phyloP scores from a whole-genome alignment of 2,113 vertebrate species.

The Oplegnathus fasciatus region DNA sequence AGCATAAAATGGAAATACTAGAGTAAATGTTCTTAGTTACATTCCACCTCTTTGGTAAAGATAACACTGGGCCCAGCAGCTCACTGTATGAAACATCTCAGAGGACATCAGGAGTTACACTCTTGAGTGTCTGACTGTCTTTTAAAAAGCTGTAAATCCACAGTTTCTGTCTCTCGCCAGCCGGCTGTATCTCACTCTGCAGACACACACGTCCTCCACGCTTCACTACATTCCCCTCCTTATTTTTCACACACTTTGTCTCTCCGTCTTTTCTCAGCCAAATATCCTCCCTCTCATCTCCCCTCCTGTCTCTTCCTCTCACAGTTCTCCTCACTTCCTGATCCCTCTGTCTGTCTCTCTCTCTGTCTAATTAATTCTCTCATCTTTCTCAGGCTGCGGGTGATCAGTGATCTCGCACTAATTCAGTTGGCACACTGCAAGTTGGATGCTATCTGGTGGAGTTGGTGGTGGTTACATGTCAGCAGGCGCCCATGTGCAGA shows the following conservation, averaged over 20 bases:
- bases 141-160: constrained; percentile 51
- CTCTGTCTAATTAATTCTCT: constrained; percentile 61
- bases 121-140: constrained; percentile 18
- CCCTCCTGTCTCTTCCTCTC: constrained; percentile 5
- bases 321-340: constrained; percentile 13
- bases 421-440: constrained; percentile 43
- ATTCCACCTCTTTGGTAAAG: not conserved
- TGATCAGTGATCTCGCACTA: constrained; percentile 69
- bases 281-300: constrained; percentile 4
- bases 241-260: constrained; percentile 19
- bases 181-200: constrained; percentile 50
- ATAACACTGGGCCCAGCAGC: not conserved
- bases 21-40: too few relatives aligned
- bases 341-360: constrained; percentile 13
- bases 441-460: constrained; percentile 14
- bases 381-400: constrained; percentile 37
- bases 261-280: constrained; percentile 6
- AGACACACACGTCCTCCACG: constrained; percentile 41
- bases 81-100: not conserved
- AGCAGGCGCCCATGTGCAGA: constrained; percentile 2
- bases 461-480: constrained; percentile 34
- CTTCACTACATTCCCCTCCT: constrained; percentile 13
- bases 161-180: constrained; percentile 9
- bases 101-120: constrained; percentile 22
- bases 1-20: too few relatives aligned